Evolutionary conservation across 2,797 vertebrate genomes (phyloP), one percentile per base, ranked within the genome.

Genomic region (Helostoma temminkii): DNA sequence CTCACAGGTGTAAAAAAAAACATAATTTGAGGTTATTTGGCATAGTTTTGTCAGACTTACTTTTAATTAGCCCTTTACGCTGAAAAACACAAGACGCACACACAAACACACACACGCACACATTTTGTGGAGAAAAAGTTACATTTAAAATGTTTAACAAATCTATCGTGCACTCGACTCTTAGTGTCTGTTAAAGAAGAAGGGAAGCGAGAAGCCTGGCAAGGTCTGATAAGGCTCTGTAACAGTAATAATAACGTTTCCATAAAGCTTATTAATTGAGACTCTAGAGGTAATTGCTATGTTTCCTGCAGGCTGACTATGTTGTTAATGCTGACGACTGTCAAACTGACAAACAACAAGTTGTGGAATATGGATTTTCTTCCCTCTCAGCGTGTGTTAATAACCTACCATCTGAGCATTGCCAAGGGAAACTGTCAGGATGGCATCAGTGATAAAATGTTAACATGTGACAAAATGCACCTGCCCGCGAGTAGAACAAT

Each of bases 181-280:
- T 78, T 65, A 8, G 88, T 86, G 76, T 87, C 64, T 87, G 85
- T 88, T 84, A 81, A 88, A 87, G 75, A 78, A 82, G 82, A 71
- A 73, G 65, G 74, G 75, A 77, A 78, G 76, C 80, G 85, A 82
- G 86, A 76, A 89, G 90, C 78, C 93, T 94, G 93, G 88, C 66
- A 68, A 86, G 81, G 90, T 92, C 92, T 92, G 94, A 94, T 94
- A 94, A 94, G 93, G 61, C 84, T 89, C 85, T 85, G 82, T 91
- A 92, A 93, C 91, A 92, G 89, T 90, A 91, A 93, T 92, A 92
- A 92, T 92, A 93, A 91, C 81, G 84, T 92, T 93, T 93, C 92
- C 92, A 91, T 90, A 92, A 92, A 93, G 91, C 92, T 93, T 90
- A 93, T 94, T 94, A 94, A 94, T 94, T 94, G 91, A 93, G 91